A percentile compares a stretch with the other conserved stretches of the same genome.
Conservation (phyloP, 2,888 invertebrate species). For the Cacoxenus indagator region DNA sequence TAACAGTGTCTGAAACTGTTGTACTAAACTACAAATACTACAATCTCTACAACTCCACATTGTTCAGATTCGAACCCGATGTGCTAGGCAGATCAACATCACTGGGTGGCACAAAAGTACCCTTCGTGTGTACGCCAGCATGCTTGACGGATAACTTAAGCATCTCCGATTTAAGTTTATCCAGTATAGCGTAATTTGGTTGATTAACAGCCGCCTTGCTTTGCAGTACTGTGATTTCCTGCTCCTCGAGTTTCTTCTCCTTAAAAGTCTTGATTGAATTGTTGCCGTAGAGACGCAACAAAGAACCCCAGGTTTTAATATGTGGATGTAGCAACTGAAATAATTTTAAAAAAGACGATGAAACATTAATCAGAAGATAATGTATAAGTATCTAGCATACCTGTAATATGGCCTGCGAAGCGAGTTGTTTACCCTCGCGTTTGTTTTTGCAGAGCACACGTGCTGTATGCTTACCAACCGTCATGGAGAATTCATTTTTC, state of each 20-base stretch:
- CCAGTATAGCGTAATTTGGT: slow-evolving; percentile 91
- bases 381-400: slow-evolving; percentile 68
- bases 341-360: not conserved
- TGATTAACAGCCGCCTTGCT: slow-evolving; percentile 90
- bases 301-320: slow-evolving; percentile 93
- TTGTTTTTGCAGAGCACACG: slow-evolving; percentile 96
- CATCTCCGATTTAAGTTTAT: slow-evolving; percentile 88
- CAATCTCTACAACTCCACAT: slow-evolving; percentile 77
- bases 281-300: slow-evolving; percentile 92
- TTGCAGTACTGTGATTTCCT: slow-evolving; percentile 91
- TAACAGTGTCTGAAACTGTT: not conserved
- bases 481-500: slow-evolving; percentile 94
- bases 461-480: slow-evolving; percentile 91
- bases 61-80: slow-evolving; percentile 83
- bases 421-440: slow-evolving; percentile 95
- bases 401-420: slow-evolving; percentile 94
- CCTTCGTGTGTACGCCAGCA: slow-evolving; percentile 75
- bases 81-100: slow-evolving; percentile 77
- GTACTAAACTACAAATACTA: not conserved
- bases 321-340: slow-evolving; percentile 90
- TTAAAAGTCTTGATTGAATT: slow-evolving; percentile 91
- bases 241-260: slow-evolving; percentile 92
- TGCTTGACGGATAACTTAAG: slow-evolving; percentile 78
- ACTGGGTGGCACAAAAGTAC: slow-evolving; percentile 77
- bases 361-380: not conserved